Percentiles rank a stretch among this genome's conserved stretches.
Conservation (phyloP, 2,888 invertebrate genomes). For the Holacanthella duospinosa region DNA sequence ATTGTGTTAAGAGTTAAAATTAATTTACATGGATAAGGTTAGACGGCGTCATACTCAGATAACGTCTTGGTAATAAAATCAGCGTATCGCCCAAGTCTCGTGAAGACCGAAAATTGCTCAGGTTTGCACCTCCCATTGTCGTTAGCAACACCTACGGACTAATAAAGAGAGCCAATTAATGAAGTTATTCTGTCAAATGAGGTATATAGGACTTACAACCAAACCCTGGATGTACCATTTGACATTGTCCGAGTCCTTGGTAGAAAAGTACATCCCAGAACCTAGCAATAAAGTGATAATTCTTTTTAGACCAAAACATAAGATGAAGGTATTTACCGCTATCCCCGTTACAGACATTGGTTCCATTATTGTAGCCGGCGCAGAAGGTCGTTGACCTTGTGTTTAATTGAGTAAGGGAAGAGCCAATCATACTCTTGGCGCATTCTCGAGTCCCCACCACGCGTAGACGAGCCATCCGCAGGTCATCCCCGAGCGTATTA, state of each 20-base stretch:
- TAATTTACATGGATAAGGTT: no score
- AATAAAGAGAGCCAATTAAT: no score
- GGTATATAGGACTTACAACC: neutral
- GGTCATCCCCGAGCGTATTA: constrained; percentile 18
- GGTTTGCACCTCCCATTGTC: constrained; percentile 30
- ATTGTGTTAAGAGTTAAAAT: no score
- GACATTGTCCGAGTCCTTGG: constrained; percentile 9
- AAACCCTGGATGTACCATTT: constrained; percentile 32
- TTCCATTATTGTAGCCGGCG: constrained; percentile 19
- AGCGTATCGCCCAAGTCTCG: constrained; percentile 28
- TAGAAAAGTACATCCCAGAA: constrained; percentile 18
- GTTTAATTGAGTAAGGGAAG: constrained; percentile 18
- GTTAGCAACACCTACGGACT: constrained; percentile 20
- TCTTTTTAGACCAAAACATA: no score
- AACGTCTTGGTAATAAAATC: constrained; percentile 26
- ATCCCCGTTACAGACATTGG: constrained; percentile 33
- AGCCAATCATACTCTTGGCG: constrained; percentile 20
- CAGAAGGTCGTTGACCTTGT: constrained; percentile 34
- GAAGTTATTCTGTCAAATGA: no score
- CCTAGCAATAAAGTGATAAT: no score
- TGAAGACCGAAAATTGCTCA: constrained; percentile 26
- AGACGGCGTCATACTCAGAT: constrained; percentile 7
- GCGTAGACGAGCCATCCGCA: constrained; percentile 26
- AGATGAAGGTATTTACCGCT: no score
- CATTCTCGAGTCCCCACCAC: constrained; percentile 28